phyloP scores from a whole-genome alignment of 1,140 invertebrate genomes.

The Ceratitis capitata region DNA sequence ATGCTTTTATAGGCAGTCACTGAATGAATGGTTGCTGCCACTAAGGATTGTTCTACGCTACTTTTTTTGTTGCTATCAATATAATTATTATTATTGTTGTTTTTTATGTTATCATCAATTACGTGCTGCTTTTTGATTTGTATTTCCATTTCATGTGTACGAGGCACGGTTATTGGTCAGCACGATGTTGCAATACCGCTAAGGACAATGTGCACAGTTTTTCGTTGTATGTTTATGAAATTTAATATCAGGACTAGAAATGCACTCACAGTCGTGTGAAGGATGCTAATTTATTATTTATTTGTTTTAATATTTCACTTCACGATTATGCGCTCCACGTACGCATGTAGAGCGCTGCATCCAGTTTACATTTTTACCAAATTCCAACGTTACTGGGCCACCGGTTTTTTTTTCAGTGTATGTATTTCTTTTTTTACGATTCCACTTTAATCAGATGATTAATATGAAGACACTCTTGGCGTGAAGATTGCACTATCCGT shows the following conservation, averaged over 20 bases:
- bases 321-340: not conserved
- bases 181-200: not conserved
- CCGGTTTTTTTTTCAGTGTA: not conserved
- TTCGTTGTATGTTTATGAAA: constrained; percentile 17
- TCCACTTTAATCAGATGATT: not conserved
- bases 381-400: not conserved
- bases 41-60: not conserved
- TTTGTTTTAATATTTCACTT: not conserved
- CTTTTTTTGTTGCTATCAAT: not conserved
- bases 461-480: not conserved
- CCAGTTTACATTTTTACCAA: not conserved
- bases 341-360: not conserved
- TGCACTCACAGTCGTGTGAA: not conserved
- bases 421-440: not conserved
- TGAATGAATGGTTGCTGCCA: not conserved
- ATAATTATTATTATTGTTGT: constrained; percentile 42
- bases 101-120: constrained; percentile 48
- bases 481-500: not conserved
- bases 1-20: constrained; percentile 6
- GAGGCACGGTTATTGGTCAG: constrained; percentile 60
- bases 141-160: constrained; percentile 57
- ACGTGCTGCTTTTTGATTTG: constrained; percentile 54
- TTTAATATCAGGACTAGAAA: not conserved
- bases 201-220: not conserved
- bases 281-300: not conserved